These are phyloP conservation scores for Hipposideros armiger DNA, from an alignment of 2,113 vertebrate species.

Conservation along the genomic window DNA sequence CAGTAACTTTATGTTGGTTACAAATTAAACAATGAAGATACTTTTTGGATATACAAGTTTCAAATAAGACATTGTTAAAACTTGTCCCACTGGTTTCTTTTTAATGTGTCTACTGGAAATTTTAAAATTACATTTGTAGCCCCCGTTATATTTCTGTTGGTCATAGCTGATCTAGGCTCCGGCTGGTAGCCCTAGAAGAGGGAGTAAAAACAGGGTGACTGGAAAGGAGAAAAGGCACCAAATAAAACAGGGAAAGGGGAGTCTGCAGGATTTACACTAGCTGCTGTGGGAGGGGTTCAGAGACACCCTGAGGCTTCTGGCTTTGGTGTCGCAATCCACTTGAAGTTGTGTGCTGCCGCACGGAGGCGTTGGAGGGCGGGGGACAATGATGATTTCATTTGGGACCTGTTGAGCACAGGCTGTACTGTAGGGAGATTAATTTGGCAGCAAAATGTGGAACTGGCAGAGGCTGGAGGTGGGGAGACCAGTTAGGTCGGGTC, in stretches of 20 bases:
- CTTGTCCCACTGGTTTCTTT: background rate
- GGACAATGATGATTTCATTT: background rate
- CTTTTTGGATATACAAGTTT: background rate
- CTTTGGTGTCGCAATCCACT: background rate
- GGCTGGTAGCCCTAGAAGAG: background rate
- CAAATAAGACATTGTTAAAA: background rate
- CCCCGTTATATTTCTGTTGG: background rate
- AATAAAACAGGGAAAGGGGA: background rate
- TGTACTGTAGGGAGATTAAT: background rate
- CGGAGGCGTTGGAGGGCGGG: background rate
- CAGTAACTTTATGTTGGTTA: background rate
- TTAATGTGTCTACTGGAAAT: background rate
- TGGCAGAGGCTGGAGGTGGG: background rate
- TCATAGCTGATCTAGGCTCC: background rate
- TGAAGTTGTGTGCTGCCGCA: background rate
- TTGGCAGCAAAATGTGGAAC: constrained; percentile 44
- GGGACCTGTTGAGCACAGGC: background rate
- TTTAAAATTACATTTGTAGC: constrained; percentile 2
- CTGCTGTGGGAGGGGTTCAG: background rate
- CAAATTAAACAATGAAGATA: background rate
- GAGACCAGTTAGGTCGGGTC: constrained; percentile 64
- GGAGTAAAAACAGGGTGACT: background rate
- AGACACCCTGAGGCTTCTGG: background rate
- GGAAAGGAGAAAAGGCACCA: background rate
- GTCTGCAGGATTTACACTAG: background rate